phyloP scores from a whole-genome alignment of 2,888 invertebrate species.

The Taenaris catops region DNA sequence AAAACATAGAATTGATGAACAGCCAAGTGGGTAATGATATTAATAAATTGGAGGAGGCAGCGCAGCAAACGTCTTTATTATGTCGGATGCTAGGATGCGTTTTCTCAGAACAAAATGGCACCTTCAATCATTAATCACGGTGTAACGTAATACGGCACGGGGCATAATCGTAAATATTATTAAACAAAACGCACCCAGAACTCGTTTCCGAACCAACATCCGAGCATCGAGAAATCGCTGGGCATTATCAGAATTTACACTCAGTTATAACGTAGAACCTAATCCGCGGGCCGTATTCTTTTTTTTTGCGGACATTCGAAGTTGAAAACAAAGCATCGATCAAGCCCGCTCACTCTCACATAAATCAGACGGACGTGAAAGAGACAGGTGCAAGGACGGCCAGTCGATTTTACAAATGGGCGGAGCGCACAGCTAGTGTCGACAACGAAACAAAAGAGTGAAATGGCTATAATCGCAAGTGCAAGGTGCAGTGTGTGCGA shows the following conservation, averaged over 20 bases:
- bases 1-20: no score
- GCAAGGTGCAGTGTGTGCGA: constrained; percentile 64
- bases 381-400: constrained; percentile 74
- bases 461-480: constrained; percentile 68
- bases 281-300: constrained; percentile 30
- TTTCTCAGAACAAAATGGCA: constrained; percentile 4
- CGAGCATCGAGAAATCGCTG: constrained; percentile 57
- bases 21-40: no score
- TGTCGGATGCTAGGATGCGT: constrained; percentile 26
- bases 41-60: no score
- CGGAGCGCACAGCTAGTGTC: constrained; percentile 71
- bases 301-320: constrained; percentile 60
- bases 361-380: constrained; percentile 74
- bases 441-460: constrained; percentile 72
- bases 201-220: constrained; percentile 54
- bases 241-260: constrained; percentile 66
- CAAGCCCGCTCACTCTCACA: constrained; percentile 77
- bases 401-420: constrained; percentile 79
- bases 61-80: constrained; percentile 65
- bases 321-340: constrained; percentile 75
- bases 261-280: constrained; percentile 52
- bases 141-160: constrained; percentile 65
- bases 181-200: constrained; percentile 61
- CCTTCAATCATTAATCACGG: constrained; percentile 42
- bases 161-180: constrained; percentile 74